These are phyloP conservation scores for Microctenopoma steveboyesi DNA, from an alignment of 2,797 vertebrate genomes.

Conservation along the genomic window DNA sequence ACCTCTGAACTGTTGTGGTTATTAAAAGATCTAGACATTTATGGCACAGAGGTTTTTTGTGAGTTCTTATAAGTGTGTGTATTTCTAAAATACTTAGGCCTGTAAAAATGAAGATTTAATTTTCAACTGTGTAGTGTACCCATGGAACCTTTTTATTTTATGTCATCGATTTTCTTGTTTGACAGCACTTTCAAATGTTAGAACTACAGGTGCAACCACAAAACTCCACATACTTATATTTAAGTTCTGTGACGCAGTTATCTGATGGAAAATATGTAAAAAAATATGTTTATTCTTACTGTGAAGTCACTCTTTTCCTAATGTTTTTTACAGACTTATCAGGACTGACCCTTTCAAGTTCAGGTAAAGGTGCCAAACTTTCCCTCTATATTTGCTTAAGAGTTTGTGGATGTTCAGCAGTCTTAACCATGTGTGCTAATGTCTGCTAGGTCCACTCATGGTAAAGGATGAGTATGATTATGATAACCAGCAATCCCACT, in stretches of 20 bases:
- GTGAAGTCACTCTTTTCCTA: slow-evolving; percentile 5
- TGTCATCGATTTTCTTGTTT: not conserved
- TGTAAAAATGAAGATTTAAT: not conserved
- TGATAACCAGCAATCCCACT: slow-evolving; percentile 89
- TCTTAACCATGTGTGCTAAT: slow-evolving; percentile 23
- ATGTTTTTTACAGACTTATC: slow-evolving; percentile 88
- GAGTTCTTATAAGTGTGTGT: no score
- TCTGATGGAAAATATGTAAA: not conserved
- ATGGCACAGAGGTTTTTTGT: not conserved
- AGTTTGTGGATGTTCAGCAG: not conserved
- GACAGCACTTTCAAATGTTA: not conserved
- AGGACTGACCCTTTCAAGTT: slow-evolving; percentile 92
- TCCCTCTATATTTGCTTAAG: not conserved
- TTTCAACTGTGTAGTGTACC: not conserved
- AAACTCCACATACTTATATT: not conserved
- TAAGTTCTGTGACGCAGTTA: not conserved
- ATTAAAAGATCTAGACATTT: not conserved
- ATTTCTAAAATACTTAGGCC: not conserved
- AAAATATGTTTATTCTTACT: no score
- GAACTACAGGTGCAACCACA: not conserved
- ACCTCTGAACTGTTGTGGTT: not conserved
- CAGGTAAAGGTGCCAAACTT: slow-evolving; percentile 81
- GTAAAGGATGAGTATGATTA: slow-evolving; percentile 98
- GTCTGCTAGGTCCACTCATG: slow-evolving; percentile 86
- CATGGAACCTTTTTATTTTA: not conserved